A percentile compares a stretch with the other conserved stretches of the same genome.
Evolutionary conservation across 64 coral and sea anemone species (phyloP).

Genomic region (Anthopleura sola): DNA sequence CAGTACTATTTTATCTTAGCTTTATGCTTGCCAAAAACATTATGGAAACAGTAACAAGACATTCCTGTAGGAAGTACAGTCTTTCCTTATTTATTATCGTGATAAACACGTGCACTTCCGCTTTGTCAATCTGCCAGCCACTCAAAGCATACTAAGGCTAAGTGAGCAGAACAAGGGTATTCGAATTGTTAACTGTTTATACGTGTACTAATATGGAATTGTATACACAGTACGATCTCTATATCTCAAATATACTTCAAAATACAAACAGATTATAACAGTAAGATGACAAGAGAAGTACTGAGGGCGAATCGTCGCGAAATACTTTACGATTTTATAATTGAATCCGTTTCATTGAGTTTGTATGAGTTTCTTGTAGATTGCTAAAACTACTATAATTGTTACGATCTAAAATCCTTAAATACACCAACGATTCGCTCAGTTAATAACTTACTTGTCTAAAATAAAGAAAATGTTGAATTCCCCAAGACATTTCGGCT

Average conservation of each 20-base stretch:
- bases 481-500: conserved; percentile 5
- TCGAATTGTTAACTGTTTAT: background rate
- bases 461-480: background rate
- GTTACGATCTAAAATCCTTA: background rate
- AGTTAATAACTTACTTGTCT: conserved; percentile 2
- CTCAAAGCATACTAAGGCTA: background rate
- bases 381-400: too few species aligned
- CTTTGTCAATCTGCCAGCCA: background rate
- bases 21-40: too few species aligned
- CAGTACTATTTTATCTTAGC: too few species aligned
- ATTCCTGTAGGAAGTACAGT: background rate
- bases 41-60: background rate
- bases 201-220: background rate
- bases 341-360: background rate
- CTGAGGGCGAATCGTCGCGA: too few species aligned
- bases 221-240: background rate
- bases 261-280: background rate
- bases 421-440: background rate
- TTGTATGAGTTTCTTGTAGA: too few species aligned
- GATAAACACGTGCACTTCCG: conserved; percentile 19
- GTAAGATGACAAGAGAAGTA: background rate
- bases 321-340: too few species aligned
- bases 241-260: background rate
- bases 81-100: background rate
- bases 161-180: background rate